A percentile compares a stretch with the other conserved stretches of the same genome.
Conservation (phyloP, 2,113 vertebrate genomes). For the Onychostruthus taczanowskii region DNA sequence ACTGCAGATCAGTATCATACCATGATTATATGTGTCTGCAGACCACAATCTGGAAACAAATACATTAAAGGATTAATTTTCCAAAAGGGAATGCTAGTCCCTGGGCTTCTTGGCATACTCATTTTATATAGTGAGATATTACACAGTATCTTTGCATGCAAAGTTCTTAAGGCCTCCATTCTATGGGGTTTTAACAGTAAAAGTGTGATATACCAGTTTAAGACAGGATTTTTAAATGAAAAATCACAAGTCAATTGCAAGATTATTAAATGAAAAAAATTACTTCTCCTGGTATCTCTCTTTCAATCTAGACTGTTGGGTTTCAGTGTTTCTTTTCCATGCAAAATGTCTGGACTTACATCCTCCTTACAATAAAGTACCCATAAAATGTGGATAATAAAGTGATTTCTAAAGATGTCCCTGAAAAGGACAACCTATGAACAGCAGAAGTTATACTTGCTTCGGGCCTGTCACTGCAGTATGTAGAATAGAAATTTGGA, state of each 20-base stretch:
- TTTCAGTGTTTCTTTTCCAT: background rate
- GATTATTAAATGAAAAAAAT: background rate
- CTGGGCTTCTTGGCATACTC: background rate
- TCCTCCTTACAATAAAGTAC: background rate
- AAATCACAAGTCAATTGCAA: background rate
- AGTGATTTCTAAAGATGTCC: background rate
- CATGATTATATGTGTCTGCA: background rate
- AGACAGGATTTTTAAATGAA: background rate
- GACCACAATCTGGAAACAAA: slow-evolving; percentile 28
- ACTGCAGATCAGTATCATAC: slow-evolving; percentile 17
- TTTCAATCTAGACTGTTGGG: background rate
- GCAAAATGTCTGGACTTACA: background rate
- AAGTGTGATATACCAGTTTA: background rate
- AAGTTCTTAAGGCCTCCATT: background rate
- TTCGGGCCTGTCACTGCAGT: background rate
- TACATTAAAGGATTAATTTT: slow-evolving; percentile 7
- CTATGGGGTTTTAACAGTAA: background rate
- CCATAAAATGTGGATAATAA: background rate
- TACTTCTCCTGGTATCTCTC: background rate
- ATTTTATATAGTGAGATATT: background rate
- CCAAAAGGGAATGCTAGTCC: background rate
- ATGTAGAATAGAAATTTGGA: background rate
- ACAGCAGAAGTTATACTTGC: background rate
- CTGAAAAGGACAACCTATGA: background rate
- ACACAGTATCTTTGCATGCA: background rate